phyloP scores from a whole-genome alignment of 2,888 invertebrate genomes.

The Mellilla xanthometata region DNA sequence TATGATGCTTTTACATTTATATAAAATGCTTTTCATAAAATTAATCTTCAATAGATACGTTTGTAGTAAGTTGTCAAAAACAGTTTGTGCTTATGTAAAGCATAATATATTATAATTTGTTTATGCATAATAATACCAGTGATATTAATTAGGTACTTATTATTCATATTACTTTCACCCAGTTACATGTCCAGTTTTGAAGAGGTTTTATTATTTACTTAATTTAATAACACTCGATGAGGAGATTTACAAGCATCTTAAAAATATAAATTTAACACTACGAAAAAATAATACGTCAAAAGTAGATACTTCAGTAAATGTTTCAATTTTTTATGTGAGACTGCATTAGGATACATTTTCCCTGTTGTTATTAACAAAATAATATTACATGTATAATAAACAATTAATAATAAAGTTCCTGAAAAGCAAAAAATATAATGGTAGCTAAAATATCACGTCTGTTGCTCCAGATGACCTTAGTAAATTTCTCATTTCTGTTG shows the following conservation, averaged over 20 bases:
- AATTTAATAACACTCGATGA: neutral
- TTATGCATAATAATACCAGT: constrained; percentile 29
- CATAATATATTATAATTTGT: constrained; percentile 18
- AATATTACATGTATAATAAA: constrained; percentile 27
- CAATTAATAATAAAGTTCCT: constrained; percentile 34
- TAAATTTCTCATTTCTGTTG: constrained; percentile 48
- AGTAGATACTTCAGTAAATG: constrained; percentile 28
- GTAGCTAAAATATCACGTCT: constrained; percentile 21
- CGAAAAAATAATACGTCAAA: constrained; percentile 17
- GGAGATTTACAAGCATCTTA: neutral
- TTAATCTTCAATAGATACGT: constrained; percentile 25
- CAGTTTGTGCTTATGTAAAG: constrained; percentile 3
- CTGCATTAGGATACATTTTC: constrained; percentile 29
- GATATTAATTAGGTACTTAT: constrained; percentile 5
- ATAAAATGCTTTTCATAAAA: constrained; percentile 18
- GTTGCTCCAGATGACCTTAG: constrained; percentile 10
- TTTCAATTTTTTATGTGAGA: constrained; percentile 32
- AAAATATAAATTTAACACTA: neutral
- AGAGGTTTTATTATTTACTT: neutral
- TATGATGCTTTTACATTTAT: too few species aligned
- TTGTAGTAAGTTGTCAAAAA: neutral
- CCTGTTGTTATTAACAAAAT: constrained; percentile 24
- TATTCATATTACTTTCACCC: constrained; percentile 1
- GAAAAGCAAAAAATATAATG: constrained; percentile 25
- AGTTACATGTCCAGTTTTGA: neutral